Base-by-base conservation (phyloP, 2,888 invertebrate species). In the Xanthia icteritia region DNA sequence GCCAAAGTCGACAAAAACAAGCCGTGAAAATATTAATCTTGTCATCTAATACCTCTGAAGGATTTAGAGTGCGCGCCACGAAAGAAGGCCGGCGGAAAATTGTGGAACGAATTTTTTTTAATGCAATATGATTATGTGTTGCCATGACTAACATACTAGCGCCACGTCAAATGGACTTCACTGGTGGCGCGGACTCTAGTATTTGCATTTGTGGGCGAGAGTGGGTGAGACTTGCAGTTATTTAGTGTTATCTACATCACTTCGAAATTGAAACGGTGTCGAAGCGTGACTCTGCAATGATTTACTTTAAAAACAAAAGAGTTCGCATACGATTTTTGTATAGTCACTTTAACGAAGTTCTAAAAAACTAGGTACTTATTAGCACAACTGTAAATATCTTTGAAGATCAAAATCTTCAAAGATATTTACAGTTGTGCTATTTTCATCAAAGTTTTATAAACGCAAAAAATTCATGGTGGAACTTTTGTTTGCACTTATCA, bases 1-100 rank as follows among this genome's bases (percentile, higher is more conserved):
- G 81, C 85, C 81, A 77, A 81, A 72, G 58, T 56, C n/a, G 36
- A 84, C 79, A 20, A 66, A 69, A 70, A 76, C 63, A 79, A 64
- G n/a, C 54, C 13, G 27, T 27, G 48, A 9, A 72, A 69, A 45
- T 79, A 72, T 72, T 54, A 75, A 72, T 60, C 36, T 72, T 68
- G 68, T 65, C 60, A n/a, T 27, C 27, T 64, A 67, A 71, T 78
- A 68, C 63, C n/a, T 56, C 31, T 66, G 60, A 51, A 51, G 51
- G 27, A 73, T 69, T 60, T 51, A 45, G 45, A 45, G 15, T 45
- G 45, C 45, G 45, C 5, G 45, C 15, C 45, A 45, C 45, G 45
- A 45, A 45, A 13, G 45, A 45, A 45, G 45, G 15, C 15, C 45
- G 5, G 15, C 45, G 45, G 45, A 45, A 45, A 15, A 45, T 15